Conservation (phyloP, 2,888 invertebrate genomes). For the Rambutsinella grinnellia region DNA sequence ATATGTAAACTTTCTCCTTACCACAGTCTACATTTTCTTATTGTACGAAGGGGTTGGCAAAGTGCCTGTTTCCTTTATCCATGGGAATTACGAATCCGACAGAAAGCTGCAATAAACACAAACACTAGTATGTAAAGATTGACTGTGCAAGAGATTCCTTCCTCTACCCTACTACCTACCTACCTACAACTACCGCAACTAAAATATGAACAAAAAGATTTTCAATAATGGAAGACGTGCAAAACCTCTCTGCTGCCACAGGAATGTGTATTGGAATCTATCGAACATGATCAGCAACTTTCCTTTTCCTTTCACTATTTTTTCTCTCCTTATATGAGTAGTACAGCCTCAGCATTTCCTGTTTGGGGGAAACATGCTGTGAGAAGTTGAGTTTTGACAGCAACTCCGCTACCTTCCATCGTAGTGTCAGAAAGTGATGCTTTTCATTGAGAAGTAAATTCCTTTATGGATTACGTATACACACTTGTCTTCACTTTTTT, state of each 20-base stretch:
- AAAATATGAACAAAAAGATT: too few relatives aligned
- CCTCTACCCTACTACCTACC: too few relatives aligned
- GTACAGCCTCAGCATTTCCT: too few relatives aligned
- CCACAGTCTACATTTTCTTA: too few relatives aligned
- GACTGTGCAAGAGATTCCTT: too few relatives aligned
- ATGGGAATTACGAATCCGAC: background rate
- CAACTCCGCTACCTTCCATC: background rate
- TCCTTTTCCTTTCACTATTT: constrained; percentile 1
- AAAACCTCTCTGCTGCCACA: background rate
- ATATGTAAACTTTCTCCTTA: too few relatives aligned
- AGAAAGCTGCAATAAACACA: background rate
- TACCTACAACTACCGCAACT: too few relatives aligned
- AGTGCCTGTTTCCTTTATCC: constrained; percentile 16
- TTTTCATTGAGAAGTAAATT: constrained; percentile 27
- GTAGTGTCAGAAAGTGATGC: background rate
- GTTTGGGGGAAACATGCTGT: too few relatives aligned
- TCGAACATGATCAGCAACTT: constrained; percentile 24
- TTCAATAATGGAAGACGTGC: too few relatives aligned
- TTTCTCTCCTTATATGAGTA: too few relatives aligned
- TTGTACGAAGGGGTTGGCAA: constrained; percentile 18
- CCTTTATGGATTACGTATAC: constrained; percentile 12
- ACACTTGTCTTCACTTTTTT: too few relatives aligned
- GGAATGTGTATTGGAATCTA: constrained; percentile 5
- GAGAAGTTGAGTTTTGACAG: constrained; percentile 26
- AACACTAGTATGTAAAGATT: too few relatives aligned